These are phyloP conservation scores for Ranitomeya imitator DNA, from an alignment of 2,113 vertebrate species.

Conservation along the genomic window DNA sequence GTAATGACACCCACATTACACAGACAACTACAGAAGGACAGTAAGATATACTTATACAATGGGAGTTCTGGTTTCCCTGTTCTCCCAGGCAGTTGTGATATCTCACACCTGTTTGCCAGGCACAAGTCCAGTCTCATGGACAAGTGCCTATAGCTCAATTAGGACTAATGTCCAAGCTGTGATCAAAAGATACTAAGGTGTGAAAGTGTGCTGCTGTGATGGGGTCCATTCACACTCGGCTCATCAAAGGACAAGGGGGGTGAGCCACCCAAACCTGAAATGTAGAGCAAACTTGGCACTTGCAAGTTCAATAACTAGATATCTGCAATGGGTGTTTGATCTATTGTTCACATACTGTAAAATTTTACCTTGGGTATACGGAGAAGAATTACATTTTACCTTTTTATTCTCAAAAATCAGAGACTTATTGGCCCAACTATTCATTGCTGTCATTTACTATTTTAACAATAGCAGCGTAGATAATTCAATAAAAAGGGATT, in stretches of 20 bases:
- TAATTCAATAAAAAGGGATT: too few relatives aligned
- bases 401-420: too few relatives aligned
- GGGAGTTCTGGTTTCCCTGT: background rate
- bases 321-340: background rate
- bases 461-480: too few relatives aligned
- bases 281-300: background rate
- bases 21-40: background rate
- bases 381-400: too few relatives aligned
- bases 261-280: too few relatives aligned
- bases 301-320: background rate
- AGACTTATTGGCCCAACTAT: too few relatives aligned
- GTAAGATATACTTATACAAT: background rate
- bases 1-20: background rate
- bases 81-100: background rate
- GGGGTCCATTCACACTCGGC: background rate
- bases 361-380: background rate
- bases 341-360: background rate
- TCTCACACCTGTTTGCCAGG: slow-evolving; percentile 14
- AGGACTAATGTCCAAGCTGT: slow-evolving; percentile 1
- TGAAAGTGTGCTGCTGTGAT: slow-evolving; percentile 50
- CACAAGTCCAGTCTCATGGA: slow-evolving; percentile 43
- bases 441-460: too few relatives aligned
- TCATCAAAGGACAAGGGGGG: slow-evolving; percentile 24
- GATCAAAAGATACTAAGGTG: slow-evolving; percentile 39
- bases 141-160: background rate